Base-by-base conservation (phyloP, 2,888 invertebrate genomes). In the Drosophila flavopinicola region DNA sequence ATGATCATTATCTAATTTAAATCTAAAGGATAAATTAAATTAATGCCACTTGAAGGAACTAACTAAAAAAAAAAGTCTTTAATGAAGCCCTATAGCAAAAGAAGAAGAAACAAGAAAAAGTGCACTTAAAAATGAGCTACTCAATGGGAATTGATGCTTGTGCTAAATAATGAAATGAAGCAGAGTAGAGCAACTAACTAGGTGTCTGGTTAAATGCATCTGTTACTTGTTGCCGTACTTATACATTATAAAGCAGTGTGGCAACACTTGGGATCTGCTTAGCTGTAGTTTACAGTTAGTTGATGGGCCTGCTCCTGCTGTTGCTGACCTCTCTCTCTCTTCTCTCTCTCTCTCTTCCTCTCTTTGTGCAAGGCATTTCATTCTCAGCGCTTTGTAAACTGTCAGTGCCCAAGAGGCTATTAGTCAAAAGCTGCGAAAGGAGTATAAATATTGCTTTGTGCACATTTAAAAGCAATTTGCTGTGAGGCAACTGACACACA, bases 401-500 rank as follows among this genome's bases (percentile, higher is more conserved):
- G 84, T 71, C 75, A 64, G 65, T 58, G 58, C 45, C 60, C 75
- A 29, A 54, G 65, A 63, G 75, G 66, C 82, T 78, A 80, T 79
- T 80, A 84, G 75, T 84, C 71, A 69, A 35, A 58, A 32, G 32
- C 39, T 65, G 44, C 37, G 42, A 56, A 74, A 53, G 61, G 45
- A 64, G 71, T 52, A 64, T 63, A 72, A 78, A 82, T 82, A 72
- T 59, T 72, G 66, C 66, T 75, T 82, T 82, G 78, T 73, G 76
- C 60, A 53, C 77, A 82, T 75, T 84, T 85, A 66, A 78, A 80
- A 82, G 85, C 67, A 82, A 82, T 80, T 80, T 80, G 58, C 58
- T 60, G 51, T 49, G 32, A 54, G 45, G 25, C 49, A 58, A 39
- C 17, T 42, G 17, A 24, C 17, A 48, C 47, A 39, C 47, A 52